Conservation (phyloP, 1,140 invertebrate species). For the Adoxophyes honmai region DNA sequence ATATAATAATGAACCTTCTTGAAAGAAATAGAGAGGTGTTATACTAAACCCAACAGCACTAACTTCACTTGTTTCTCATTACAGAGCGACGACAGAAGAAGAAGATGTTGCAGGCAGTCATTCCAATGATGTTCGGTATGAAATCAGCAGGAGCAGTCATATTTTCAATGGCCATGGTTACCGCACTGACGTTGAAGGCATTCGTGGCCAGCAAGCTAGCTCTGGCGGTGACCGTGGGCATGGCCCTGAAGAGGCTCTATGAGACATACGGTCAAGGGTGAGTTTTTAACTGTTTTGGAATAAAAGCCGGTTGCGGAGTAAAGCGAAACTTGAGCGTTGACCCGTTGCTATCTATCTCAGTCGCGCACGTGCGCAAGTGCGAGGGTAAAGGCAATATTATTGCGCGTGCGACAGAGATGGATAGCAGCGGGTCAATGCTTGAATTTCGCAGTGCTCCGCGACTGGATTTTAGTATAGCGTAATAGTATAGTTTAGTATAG, state of each 20-base stretch:
- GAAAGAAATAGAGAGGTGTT: not conserved
- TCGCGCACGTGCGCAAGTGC: no score
- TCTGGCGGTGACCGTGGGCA: constrained; percentile 76
- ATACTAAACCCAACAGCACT: constrained; percentile 15
- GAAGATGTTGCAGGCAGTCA: constrained; percentile 78
- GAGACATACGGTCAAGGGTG: constrained; percentile 69
- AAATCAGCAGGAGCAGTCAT: constrained; percentile 79
- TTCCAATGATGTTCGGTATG: constrained; percentile 80
- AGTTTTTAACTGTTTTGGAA: constrained; percentile 20
- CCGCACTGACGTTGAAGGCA: constrained; percentile 79
- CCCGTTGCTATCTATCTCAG: no score
- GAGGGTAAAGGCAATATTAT: no score
- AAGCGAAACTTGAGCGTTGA: no score
- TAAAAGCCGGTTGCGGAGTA: no score
- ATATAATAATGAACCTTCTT: no score
- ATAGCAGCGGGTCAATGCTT: no score
- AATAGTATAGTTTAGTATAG: no score
- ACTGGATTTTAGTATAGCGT: no score
- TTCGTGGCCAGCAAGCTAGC: constrained; percentile 81
- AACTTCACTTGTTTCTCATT: constrained; percentile 28
- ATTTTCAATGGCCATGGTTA: constrained; percentile 77
- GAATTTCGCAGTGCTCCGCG: no score
- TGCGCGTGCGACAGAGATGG: no score
- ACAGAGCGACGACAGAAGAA: constrained; percentile 60
- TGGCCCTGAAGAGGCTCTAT: constrained; percentile 79